These are phyloP conservation scores for Synergus gifuensis DNA, from an alignment of 2,888 invertebrate genomes.

Conservation along the genomic window DNA sequence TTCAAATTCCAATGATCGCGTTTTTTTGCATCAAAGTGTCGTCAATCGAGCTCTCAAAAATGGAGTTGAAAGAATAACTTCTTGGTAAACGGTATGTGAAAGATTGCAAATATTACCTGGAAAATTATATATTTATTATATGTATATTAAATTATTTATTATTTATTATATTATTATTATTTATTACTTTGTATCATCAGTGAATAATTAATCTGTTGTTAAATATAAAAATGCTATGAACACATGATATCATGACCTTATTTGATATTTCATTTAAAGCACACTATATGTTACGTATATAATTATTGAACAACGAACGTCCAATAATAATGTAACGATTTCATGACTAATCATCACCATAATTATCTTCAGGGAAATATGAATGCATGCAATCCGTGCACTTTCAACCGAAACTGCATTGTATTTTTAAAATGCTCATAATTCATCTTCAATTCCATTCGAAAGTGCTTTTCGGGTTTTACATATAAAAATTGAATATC, in stretches of 20 bases:
- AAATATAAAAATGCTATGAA: too few relatives aligned
- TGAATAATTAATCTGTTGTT: not conserved
- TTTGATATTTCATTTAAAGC: conserved; percentile 19
- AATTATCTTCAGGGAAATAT: conserved; percentile 11
- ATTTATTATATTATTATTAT: too few relatives aligned
- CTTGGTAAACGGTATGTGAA: conserved; percentile 12
- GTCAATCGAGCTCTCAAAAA: conserved; percentile 26
- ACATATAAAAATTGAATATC: too few relatives aligned
- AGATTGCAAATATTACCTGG: not conserved
- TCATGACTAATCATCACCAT: conserved; percentile 27
- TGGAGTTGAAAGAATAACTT: not conserved
- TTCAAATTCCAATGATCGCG: not conserved
- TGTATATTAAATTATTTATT: too few relatives aligned
- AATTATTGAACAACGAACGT: conserved; percentile 15
- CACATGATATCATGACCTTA: not conserved
- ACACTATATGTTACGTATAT: conserved; percentile 10
- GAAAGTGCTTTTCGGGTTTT: not conserved
- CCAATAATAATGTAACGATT: conserved; percentile 14
- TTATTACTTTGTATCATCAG: not conserved
- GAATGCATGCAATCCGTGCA: not conserved
- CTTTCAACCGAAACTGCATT: not conserved
- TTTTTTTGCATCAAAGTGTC: not conserved
- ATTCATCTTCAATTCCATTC: not conserved
- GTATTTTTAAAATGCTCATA: not conserved
- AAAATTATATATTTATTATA: too few relatives aligned